phyloP scores from a whole-genome alignment of 2,888 invertebrate genomes.

The Oscheius sp. region DNA sequence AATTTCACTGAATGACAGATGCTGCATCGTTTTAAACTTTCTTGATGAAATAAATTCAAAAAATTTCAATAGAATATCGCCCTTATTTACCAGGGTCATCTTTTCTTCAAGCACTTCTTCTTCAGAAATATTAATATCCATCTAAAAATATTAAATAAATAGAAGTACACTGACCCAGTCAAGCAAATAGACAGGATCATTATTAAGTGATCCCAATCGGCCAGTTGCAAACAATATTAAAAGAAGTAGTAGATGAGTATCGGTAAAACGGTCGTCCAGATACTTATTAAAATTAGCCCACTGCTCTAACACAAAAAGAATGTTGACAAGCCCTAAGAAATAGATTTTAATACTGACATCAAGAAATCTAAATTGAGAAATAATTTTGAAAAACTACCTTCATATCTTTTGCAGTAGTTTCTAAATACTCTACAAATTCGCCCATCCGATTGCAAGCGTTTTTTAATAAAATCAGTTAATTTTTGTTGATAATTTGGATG shows the following conservation, averaged over 20 bases:
- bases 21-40: constrained; percentile 36
- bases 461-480: neutral
- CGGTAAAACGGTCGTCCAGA: neutral
- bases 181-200: neutral
- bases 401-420: constrained; percentile 18
- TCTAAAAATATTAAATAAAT: neutral
- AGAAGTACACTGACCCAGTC: neutral
- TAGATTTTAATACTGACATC: too few species aligned
- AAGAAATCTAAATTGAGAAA: neutral
- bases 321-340: constrained; percentile 29
- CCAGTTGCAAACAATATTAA: constrained; percentile 43
- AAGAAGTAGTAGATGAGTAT: constrained; percentile 34
- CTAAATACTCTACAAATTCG: neutral
- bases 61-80: constrained; percentile 24
- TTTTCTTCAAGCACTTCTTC: neutral
- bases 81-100: neutral
- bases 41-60: constrained; percentile 45
- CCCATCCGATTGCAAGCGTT: neutral
- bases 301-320: constrained; percentile 20
- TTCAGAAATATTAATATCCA: neutral
- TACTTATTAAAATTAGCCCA: constrained; percentile 32
- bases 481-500: neutral
- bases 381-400: neutral
- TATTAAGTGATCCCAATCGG: neutral
- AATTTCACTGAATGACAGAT: constrained; percentile 35